phyloP scores from a whole-genome alignment of 2,797 vertebrate species.

The Choloepus didactylus region DNA sequence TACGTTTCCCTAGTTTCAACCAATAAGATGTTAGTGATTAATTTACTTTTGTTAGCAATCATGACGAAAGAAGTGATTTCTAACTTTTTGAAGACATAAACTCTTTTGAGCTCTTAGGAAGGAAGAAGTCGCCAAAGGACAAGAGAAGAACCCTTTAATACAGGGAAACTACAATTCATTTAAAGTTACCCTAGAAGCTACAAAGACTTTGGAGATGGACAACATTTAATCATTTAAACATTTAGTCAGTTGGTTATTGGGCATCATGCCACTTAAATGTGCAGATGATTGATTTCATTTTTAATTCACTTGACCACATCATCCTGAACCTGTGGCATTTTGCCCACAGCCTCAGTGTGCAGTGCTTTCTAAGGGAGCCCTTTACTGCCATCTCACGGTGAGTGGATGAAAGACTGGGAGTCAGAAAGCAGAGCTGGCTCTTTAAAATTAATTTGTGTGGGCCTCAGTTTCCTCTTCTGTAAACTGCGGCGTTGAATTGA shows the following conservation, averaged over 20 bases:
- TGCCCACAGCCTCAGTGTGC: neutral
- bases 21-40: slow-evolving; percentile 7
- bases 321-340: slow-evolving; percentile 20
- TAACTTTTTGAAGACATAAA: neutral
- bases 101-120: neutral
- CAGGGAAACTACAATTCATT: neutral
- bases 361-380: neutral
- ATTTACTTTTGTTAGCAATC: neutral
- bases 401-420: neutral
- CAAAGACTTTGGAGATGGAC: neutral
- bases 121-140: neutral
- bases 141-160: neutral
- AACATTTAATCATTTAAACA: slow-evolving; percentile 34
- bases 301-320: slow-evolving; percentile 38
- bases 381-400: neutral
- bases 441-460: neutral
- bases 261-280: neutral
- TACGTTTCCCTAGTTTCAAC: neutral
- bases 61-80: slow-evolving; percentile 12
- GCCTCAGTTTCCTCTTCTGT: slow-evolving; percentile 27
- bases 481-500: neutral
- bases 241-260: slow-evolving; percentile 40
- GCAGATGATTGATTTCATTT: slow-evolving; percentile 49
- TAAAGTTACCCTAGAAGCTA: neutral
- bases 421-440: neutral